A percentile compares a stretch with the other conserved stretches of the same genome.
phyloP scores from a whole-genome alignment of 2,797 vertebrate genomes.

The Oophaga sylvatica region DNA sequence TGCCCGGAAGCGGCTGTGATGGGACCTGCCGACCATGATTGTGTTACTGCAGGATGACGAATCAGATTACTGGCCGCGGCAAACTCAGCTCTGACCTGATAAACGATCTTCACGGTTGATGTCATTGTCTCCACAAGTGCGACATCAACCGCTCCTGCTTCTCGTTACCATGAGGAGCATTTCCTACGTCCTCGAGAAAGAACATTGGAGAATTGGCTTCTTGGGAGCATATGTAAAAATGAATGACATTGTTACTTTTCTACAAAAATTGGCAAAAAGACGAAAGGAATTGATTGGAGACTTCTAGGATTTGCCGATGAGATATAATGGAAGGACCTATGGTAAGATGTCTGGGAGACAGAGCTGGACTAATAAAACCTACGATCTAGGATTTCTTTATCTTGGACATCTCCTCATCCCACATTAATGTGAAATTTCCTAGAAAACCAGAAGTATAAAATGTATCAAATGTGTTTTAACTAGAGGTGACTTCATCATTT shows the following conservation, averaged over 20 bases:
- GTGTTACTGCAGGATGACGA: neutral
- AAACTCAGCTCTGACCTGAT: neutral
- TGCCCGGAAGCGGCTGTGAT: neutral
- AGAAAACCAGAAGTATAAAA: no score
- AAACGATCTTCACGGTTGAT: constrained; percentile 17
- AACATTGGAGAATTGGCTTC: neutral
- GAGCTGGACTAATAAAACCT: no score
- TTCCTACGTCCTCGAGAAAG: neutral
- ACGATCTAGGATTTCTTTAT: no score
- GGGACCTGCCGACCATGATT: neutral
- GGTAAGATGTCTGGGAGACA: neutral
- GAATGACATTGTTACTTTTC: neutral
- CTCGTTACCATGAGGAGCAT: neutral
- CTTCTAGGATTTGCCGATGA: neutral
- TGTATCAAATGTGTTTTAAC: no score
- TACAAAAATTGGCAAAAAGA: neutral
- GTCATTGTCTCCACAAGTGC: neutral
- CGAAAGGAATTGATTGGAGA: neutral
- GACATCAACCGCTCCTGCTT: neutral
- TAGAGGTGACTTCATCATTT: no score
- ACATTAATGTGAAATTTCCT: no score
- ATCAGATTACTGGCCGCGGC: neutral
- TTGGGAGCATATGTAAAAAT: neutral
- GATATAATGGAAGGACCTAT: neutral
- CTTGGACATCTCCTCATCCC: no score